Conservation (phyloP, 2,797 vertebrate species). For the Myoxocephalus aenaeus region DNA sequence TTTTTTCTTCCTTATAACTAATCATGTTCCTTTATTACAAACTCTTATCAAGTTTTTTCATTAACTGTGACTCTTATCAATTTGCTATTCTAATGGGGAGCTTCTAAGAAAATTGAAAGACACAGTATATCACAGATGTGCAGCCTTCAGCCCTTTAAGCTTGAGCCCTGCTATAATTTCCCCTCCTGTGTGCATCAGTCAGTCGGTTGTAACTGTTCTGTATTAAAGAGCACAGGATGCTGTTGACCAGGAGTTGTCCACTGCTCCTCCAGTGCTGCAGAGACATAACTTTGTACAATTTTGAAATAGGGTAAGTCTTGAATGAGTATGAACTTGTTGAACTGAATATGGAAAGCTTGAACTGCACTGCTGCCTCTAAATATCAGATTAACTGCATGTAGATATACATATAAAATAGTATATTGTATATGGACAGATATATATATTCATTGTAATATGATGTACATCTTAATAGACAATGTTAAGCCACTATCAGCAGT, state of each 20-base stretch:
- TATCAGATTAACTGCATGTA: not conserved
- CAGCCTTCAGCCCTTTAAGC: slow-evolving; percentile 32
- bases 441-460: too few species aligned
- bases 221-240: slow-evolving; percentile 32
- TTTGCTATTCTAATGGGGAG: slow-evolving; percentile 21
- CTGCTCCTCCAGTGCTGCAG: slow-evolving; percentile 17
- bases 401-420: too few species aligned
- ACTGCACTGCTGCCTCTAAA: not conserved
- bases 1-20: slow-evolving; percentile 36
- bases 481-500: not conserved
- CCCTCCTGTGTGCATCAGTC: slow-evolving; percentile 35
- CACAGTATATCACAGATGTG: slow-evolving; percentile 44
- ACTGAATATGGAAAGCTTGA: slow-evolving; percentile 16
- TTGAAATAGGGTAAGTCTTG: slow-evolving; percentile 18
- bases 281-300: slow-evolving; percentile 24
- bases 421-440: too few species aligned
- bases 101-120: slow-evolving; percentile 59
- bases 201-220: slow-evolving; percentile 5
- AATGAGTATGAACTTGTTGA: slow-evolving; percentile 6
- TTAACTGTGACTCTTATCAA: slow-evolving; percentile 58
- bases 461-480: not conserved
- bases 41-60: slow-evolving; percentile 56
- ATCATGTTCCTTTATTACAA: slow-evolving; percentile 53
- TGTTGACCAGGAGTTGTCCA: slow-evolving; percentile 39
- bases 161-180: slow-evolving; percentile 12